Percentiles rank a stretch among this genome's conserved stretches.
These are phyloP conservation scores for Thymelicus lineola DNA, from an alignment of 2,888 invertebrate species.

Conservation along the genomic window DNA sequence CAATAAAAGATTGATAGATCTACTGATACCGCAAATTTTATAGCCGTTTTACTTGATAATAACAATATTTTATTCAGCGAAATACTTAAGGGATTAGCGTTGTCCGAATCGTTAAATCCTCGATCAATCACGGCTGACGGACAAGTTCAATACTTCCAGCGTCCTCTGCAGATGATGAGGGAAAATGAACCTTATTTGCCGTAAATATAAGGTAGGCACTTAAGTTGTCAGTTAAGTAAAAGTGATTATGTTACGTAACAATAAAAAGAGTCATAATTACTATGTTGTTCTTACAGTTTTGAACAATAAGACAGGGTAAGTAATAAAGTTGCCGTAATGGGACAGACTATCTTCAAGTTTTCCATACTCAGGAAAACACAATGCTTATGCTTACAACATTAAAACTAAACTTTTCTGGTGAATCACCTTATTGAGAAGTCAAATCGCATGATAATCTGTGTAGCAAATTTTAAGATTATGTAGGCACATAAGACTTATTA, in stretches of 20 bases:
- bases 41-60: conserved; percentile 19
- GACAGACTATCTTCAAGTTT: too few relatives aligned
- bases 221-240: background rate
- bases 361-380: too few relatives aligned
- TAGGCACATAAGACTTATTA: too few relatives aligned
- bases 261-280: too few relatives aligned
- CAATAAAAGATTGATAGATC: background rate
- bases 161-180: conserved; percentile 38
- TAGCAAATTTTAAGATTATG: too few relatives aligned
- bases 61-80: conserved; percentile 29
- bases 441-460: too few relatives aligned
- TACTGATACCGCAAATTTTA: conserved; percentile 3
- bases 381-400: too few relatives aligned
- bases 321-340: too few relatives aligned
- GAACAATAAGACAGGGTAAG: too few relatives aligned
- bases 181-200: conserved; percentile 37
- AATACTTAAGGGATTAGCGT: conserved; percentile 44
- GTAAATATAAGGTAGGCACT: background rate
- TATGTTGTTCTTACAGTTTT: too few relatives aligned
- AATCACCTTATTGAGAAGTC: too few relatives aligned
- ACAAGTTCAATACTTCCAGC: conserved; percentile 40
- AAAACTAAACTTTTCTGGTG: too few relatives aligned
- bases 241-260: background rate
- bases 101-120: conserved; percentile 45
- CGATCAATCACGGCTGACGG: conserved; percentile 49